Base-by-base conservation (phyloP, 1,140 invertebrate species). In the Eupristina koningsbergeri region DNA sequence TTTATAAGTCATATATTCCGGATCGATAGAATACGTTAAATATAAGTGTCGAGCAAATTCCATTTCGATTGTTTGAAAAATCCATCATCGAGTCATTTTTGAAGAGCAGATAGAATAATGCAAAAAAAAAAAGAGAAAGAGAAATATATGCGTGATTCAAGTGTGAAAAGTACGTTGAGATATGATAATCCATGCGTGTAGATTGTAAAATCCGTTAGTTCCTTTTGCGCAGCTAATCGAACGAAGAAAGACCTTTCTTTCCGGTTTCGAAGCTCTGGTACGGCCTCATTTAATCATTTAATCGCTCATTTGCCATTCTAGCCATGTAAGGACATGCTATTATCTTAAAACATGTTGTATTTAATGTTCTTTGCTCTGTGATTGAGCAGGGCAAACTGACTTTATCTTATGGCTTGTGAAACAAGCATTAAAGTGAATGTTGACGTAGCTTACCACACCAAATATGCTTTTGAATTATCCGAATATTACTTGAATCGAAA, bases 281-380 rank as follows among this genome's bases (percentile, higher is more conserved):
- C n/a, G 31, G 31, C 61, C 61, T 64, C 61, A 64, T 64, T 64
- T 31, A 64, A 31, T 64, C 61, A 64, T 64, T 64, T 31, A 64
- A 31, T 13, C 53, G 26, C 22, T 58, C 3, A 58, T 58, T 58
- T 19, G 50, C 17, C 50, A 53, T 17, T 53, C 9, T 53, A 53
- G 50, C 6, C 17, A 53, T 53, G 19, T 53, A 53, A 53, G 50
- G 7, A 53, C 3, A 19, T 19, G 15, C 6, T 53, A 17, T 19
- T 8, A 8, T 26, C 7, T 58, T 26, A 58, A 58, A 19, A 26
- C 22, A 22, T 26, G 19, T 58, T 58, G 9, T 58, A 58, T 26
- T 26, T 58, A 26, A 58, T 26, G 3, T 58, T 26, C 19, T 53
- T 17, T 53, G 17, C 17, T 19, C 50, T 3, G 19, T 53, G 17